phyloP scores from a whole-genome alignment of 1,140 invertebrate genomes.

The fruit fly (Drosophila melanogaster) region Release_6_plus_ISO1_MT NT_033779.5:4639501-4640000 shows the following conservation, averaged over 20 bases:
- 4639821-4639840: background rate
- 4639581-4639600: conserved; percentile 32
- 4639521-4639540: no score
- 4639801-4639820: conserved; percentile 75
- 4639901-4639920: conserved; percentile 37
- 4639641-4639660: conserved; percentile 83
- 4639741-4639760: conserved; percentile 76
- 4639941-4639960: conserved; percentile 50
- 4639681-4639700: conserved; percentile 40
- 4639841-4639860: conserved; percentile 2
- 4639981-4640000: conserved; percentile 40
- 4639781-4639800: conserved; percentile 74
- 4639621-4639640: conserved; percentile 65
- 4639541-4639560: background rate
- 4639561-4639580: background rate
- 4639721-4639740: conserved; percentile 31
- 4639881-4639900: conserved; percentile 46
- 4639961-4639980: conserved; percentile 76
- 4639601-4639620: conserved; percentile 25
- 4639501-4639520: no score
- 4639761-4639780: conserved; percentile 77
- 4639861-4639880: conserved; percentile 47
- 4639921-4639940: conserved; percentile 59
- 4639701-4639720: conserved; percentile 8
- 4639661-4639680: conserved; percentile 80